These are phyloP conservation scores for Etheostoma spectabile DNA, from an alignment of 2,113 vertebrate genomes.

Conservation along the genomic window DNA sequence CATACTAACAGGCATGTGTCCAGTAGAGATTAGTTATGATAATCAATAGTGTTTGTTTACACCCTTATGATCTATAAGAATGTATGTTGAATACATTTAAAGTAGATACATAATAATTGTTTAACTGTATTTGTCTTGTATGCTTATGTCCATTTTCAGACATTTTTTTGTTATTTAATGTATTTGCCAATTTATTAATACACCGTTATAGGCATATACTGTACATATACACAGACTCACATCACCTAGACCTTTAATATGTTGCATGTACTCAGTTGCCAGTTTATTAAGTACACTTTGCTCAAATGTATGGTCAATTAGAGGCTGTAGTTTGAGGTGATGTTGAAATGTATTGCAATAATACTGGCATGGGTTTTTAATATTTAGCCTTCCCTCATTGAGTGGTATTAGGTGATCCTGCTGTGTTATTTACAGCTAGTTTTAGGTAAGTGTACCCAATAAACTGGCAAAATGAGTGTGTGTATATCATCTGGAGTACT, in stretches of 20 bases:
- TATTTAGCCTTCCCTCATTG: neutral
- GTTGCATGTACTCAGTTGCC: neutral
- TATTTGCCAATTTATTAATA: neutral
- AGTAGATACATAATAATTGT: neutral
- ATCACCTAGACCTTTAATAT: neutral
- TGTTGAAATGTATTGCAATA: neutral
- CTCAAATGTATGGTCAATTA: neutral
- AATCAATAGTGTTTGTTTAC: neutral
- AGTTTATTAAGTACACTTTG: neutral
- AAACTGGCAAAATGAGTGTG: neutral
- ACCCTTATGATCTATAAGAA: neutral
- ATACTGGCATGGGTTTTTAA: neutral
- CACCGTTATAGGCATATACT: neutral
- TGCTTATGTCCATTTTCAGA: neutral
- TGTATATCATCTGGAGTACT: neutral
- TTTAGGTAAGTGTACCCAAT: neutral
- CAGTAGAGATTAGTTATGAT: neutral
- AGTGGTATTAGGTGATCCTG: neutral
- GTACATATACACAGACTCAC: too few relatives aligned
- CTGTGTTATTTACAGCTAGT: neutral
- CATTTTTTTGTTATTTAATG: neutral
- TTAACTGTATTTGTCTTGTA: neutral
- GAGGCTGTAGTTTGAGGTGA: neutral
- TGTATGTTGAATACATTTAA: neutral
- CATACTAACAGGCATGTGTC: neutral